These are phyloP conservation scores for Andricus quercusramuli DNA, from an alignment of 2,888 invertebrate genomes.

Conservation along the genomic window DNA sequence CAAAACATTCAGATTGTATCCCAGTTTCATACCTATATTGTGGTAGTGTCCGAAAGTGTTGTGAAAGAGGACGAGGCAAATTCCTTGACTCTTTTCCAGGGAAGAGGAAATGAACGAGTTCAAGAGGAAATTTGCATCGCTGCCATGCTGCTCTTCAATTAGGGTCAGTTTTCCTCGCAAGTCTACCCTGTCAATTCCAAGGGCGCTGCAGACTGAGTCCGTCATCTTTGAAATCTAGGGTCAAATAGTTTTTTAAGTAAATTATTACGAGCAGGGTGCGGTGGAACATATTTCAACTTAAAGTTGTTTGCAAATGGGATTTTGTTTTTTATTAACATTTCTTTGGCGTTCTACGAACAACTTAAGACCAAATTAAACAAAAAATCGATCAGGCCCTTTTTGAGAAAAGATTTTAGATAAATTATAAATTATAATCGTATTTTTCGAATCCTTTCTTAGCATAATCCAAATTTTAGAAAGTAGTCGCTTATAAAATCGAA, in stretches of 20 bases:
- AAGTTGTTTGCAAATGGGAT: too few species aligned
- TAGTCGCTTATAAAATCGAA: too few species aligned
- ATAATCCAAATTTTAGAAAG: too few species aligned
- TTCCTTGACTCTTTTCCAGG: conserved; percentile 81
- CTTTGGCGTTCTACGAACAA: too few species aligned
- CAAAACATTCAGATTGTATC: conserved; percentile 84
- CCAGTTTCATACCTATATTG: conserved; percentile 87
- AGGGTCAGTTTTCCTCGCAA: conserved; percentile 81
- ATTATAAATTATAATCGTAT: too few species aligned
- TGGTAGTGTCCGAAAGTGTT: conserved; percentile 87
- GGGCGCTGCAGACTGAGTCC: conserved; percentile 82
- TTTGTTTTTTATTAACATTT: too few species aligned
- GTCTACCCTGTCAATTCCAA: conserved; percentile 83
- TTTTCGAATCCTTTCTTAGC: too few species aligned
- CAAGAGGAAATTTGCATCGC: conserved; percentile 87
- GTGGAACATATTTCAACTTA: too few species aligned
- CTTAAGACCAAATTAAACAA: too few species aligned
- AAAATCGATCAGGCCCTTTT: too few species aligned
- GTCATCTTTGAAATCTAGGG: conserved; percentile 68
- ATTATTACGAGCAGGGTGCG: neutral
- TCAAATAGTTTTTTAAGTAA: neutral
- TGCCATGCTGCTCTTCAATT: conserved; percentile 85
- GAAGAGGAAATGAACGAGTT: conserved; percentile 84
- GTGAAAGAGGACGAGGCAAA: conserved; percentile 85
- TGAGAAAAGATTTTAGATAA: too few species aligned